Evolutionary conservation across 2,113 vertebrate species (phyloP).

Genomic region (Pristiophorus japonicus): DNA sequence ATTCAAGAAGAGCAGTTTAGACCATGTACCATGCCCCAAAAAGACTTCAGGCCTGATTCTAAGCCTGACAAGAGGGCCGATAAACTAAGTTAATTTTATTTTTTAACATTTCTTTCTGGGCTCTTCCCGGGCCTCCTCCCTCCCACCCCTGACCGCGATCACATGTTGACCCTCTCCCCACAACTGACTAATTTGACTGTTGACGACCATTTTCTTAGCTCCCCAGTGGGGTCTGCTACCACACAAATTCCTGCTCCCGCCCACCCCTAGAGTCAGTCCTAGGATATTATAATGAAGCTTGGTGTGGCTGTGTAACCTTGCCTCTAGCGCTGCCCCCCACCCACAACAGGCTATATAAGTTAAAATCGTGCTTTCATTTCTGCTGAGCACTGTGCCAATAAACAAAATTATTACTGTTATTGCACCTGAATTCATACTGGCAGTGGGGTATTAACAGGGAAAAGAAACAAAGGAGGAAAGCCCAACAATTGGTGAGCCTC

Average conservation of each 20-base stretch:
- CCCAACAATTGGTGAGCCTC: not conserved
- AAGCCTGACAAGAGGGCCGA: not conserved
- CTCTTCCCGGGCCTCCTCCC: not conserved
- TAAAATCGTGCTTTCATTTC: not conserved
- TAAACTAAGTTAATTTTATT: not conserved
- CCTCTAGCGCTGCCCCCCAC: not conserved
- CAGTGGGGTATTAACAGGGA: not conserved
- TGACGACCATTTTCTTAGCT: not conserved
- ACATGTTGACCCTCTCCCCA: not conserved
- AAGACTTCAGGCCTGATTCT: not conserved
- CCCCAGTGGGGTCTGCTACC: not conserved
- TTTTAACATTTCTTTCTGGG: not conserved
- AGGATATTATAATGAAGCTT: not conserved
- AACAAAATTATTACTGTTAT: not conserved
- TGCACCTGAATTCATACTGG: not conserved
- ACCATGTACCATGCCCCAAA: not conserved
- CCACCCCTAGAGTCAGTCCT: not conserved
- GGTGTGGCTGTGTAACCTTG: not conserved
- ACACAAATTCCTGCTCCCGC: not conserved
- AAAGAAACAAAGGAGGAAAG: not conserved
- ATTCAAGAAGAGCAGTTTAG: not conserved
- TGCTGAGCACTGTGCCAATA: not conserved
- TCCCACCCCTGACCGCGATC: not conserved
- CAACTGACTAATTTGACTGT: no score
- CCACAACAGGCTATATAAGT: not conserved